A percentile compares a stretch with the other conserved stretches of the same genome.
Conservation (phyloP, 1,140 invertebrate species). For the Caenorhabditis inopinata region DNA sequence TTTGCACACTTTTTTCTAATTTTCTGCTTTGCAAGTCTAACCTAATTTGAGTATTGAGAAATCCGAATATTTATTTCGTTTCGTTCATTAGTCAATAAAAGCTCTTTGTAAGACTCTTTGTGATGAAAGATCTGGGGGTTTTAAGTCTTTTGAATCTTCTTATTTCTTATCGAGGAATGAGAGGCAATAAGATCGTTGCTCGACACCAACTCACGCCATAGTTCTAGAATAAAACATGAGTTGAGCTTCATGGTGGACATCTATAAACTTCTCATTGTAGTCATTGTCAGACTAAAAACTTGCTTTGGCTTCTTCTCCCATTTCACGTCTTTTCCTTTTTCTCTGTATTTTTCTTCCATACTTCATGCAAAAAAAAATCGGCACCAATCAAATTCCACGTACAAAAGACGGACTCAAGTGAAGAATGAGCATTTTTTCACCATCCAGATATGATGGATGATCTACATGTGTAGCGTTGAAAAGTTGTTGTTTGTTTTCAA, state of each 20-base stretch:
- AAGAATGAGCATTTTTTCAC: not conserved
- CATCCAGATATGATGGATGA: slow-evolving; percentile 1
- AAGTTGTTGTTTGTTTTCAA: not conserved
- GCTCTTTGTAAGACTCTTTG: no score
- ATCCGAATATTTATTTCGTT: no score
- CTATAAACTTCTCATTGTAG: slow-evolving; percentile 32
- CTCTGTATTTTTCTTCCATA: no score
- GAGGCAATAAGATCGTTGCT: slow-evolving; percentile 13
- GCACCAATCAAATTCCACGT: no score
- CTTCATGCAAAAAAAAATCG: no score
- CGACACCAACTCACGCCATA: slow-evolving; percentile 30
- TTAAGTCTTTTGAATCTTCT: not conserved
- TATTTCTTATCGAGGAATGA: not conserved
- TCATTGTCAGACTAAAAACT: slow-evolving; percentile 6
- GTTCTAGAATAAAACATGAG: slow-evolving; percentile 22
- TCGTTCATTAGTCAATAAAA: not conserved
- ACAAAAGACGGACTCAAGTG: not conserved
- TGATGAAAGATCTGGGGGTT: no score
- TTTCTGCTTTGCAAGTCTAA: not conserved
- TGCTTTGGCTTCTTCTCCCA: not conserved
- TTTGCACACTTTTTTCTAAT: not conserved
- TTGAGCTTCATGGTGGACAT: not conserved
- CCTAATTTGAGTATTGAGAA: no score
- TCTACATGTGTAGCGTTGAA: slow-evolving; percentile 14
- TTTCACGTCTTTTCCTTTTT: not conserved